Percentiles rank a stretch among this genome's conserved stretches.
phyloP scores from a whole-genome alignment of 1,140 invertebrate genomes.

The Aphelinus certus region DNA sequence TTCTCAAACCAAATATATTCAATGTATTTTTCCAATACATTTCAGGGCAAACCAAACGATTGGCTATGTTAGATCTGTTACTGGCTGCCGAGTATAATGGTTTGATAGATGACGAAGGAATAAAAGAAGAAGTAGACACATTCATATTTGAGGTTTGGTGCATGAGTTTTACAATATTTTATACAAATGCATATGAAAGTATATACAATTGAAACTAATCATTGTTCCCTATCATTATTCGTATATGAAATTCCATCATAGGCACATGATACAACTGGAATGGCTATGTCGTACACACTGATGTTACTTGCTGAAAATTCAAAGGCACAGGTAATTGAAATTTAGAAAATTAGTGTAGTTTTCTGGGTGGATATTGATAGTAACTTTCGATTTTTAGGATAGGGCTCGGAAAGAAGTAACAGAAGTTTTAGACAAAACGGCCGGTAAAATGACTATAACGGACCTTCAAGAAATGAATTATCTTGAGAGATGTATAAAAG shows the following conservation, averaged over 20 bases:
- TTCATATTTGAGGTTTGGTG: constrained; percentile 77
- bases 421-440: constrained; percentile 22
- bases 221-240: too few relatives aligned
- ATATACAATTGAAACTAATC: too few relatives aligned
- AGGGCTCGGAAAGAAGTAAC: constrained; percentile 41
- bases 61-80: constrained; percentile 85
- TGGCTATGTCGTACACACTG: constrained; percentile 70
- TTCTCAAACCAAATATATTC: too few relatives aligned
- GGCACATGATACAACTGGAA: constrained; percentile 78
- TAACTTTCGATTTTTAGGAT: constrained; percentile 10
- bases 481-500: constrained; percentile 72
- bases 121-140: constrained; percentile 85
- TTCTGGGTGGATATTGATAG: background rate
- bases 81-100: constrained; percentile 69
- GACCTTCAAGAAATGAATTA: constrained; percentile 54
- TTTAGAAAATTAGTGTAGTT: background rate
- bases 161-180: too few relatives aligned
- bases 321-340: constrained; percentile 67
- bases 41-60: constrained; percentile 65
- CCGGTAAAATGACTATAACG: constrained; percentile 34
- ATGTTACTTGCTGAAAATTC: constrained; percentile 72
- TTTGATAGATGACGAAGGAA: constrained; percentile 70
- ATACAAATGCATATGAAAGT: too few relatives aligned
- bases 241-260: constrained; percentile 33
- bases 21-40: background rate